Evolutionary conservation across 2,113 vertebrate genomes (phyloP).

Genomic region (Chitala chitala): DNA sequence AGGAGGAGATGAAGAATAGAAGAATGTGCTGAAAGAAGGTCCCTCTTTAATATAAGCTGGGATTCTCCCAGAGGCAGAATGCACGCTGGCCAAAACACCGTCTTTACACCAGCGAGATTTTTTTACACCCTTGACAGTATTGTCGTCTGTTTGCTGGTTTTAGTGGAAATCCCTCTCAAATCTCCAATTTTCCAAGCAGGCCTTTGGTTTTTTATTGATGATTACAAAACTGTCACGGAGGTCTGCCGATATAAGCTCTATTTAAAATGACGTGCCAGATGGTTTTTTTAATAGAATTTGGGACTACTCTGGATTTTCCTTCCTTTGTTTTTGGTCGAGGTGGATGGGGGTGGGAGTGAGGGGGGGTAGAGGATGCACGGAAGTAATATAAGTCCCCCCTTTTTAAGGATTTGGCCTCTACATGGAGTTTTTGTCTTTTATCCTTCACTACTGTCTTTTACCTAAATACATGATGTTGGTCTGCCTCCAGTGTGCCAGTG

Average conservation of each 20-base stretch:
- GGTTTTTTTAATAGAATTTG: too few species aligned
- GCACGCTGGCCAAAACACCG: conserved; percentile 6
- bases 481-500: not conserved
- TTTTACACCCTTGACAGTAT: conserved; percentile 1
- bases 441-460: not conserved
- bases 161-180: conserved; percentile 22
- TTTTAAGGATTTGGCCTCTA: not conserved
- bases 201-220: conserved; percentile 10
- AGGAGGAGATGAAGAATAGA: not conserved
- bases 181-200: conserved; percentile 19
- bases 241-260: conserved; percentile 17
- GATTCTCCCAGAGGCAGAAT: conserved; percentile 14
- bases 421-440: not conserved
- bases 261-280: conserved; percentile 16
- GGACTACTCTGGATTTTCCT: too few species aligned
- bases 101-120: not conserved
- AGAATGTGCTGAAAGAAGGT: not conserved
- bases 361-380: not conserved
- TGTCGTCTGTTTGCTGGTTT: conserved; percentile 16
- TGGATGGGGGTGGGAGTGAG: not conserved
- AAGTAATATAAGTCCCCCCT: not conserved
- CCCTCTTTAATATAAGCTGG: conserved; percentile 6
- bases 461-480: not conserved
- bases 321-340: not conserved
- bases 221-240: conserved; percentile 6